phyloP scores from a whole-genome alignment of 2,113 vertebrate genomes.

The Strix uralensis region DNA sequence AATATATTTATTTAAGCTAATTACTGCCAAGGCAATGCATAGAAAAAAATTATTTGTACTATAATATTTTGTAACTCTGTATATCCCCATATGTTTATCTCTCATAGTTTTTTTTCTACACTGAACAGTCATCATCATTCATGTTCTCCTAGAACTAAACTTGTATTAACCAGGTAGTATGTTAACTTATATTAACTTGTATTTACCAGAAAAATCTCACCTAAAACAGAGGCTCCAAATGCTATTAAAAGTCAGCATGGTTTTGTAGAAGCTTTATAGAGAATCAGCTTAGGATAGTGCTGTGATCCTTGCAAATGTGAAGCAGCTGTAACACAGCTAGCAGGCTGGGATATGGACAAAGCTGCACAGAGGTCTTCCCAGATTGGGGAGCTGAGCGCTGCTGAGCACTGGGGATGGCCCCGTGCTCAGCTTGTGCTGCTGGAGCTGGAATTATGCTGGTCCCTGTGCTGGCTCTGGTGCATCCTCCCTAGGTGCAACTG shows the following conservation, averaged over 20 bases:
- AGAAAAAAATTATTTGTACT: neutral
- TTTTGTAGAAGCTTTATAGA: neutral
- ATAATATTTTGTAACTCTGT: neutral
- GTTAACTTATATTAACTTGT: neutral
- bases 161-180: neutral
- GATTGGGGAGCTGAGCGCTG: neutral
- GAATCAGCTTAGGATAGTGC: too few relatives aligned
- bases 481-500: rapidly evolving
- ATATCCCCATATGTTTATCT: neutral
- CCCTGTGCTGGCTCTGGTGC: rapidly evolving
- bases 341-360: neutral
- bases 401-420: rapidly evolving
- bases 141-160: neutral
- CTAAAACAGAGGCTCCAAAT: neutral
- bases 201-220: neutral
- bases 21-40: neutral
- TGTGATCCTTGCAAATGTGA: neutral
- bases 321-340: neutral
- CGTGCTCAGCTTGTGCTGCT: rapidly evolving
- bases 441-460: neutral
- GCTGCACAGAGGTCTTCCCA: rapidly evolving
- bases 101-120: neutral
- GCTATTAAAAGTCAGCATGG: neutral
- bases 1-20: neutral
- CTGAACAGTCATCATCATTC: neutral